These are phyloP conservation scores for Esperia sulphurella DNA, from an alignment of 2,888 invertebrate genomes.

Conservation along the genomic window DNA sequence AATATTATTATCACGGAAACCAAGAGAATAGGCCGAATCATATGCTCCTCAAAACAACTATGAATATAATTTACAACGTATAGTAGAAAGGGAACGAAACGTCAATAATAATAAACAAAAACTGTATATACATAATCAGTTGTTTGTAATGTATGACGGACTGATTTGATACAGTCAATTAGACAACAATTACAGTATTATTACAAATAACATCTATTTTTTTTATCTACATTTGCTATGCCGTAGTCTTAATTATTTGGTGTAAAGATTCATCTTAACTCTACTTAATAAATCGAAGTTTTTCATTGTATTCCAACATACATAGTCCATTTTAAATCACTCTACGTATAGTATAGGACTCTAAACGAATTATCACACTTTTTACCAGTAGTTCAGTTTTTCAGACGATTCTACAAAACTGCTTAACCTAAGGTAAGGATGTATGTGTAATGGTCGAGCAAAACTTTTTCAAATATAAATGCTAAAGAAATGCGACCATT, in stretches of 20 bases:
- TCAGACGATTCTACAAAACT: not conserved
- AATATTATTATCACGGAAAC: no score
- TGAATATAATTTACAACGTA: no score
- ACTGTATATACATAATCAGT: not conserved
- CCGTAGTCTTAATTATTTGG: conserved; percentile 74
- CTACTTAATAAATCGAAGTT: conserved; percentile 46
- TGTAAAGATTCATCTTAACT: conserved; percentile 75
- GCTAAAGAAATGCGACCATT: conserved; percentile 3
- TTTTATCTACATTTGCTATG: conserved; percentile 58
- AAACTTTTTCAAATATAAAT: conserved; percentile 1
- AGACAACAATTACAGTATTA: conserved; percentile 46
- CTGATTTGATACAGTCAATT: conserved; percentile 18
- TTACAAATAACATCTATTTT: conserved; percentile 61
- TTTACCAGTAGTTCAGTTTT: conserved; percentile 4
- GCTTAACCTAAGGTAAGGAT: not conserved
- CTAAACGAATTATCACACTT: conserved; percentile 42
- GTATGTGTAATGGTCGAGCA: not conserved
- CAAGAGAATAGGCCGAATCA: no score
- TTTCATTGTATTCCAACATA: conserved; percentile 26
- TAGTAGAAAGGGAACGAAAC: no score
- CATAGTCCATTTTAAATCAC: conserved; percentile 23
- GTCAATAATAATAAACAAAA: no score
- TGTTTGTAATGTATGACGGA: not conserved
- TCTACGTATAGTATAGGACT: conserved; percentile 26
- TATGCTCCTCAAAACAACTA: no score